Evolutionary conservation across 2,797 vertebrate species (phyloP).

Genomic region (Muscicapa comitata): DNA sequence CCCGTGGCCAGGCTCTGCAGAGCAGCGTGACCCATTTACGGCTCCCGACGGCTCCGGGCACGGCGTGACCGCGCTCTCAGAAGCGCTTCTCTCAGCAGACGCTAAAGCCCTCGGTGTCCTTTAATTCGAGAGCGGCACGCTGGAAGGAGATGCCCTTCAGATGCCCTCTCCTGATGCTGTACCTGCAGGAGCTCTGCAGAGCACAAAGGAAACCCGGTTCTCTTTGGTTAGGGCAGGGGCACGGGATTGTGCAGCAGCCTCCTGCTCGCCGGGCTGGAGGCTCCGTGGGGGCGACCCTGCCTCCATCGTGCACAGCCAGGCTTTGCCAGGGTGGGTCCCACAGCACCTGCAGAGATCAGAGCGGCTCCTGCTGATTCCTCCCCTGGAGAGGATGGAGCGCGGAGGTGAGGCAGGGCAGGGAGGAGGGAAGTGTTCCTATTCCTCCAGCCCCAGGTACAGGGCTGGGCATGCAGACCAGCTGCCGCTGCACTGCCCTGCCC

Average conservation of each 20-base stretch:
- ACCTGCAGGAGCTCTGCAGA: background rate
- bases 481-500: background rate
- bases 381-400: rapidly evolving
- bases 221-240: background rate
- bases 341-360: background rate
- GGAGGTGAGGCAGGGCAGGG: background rate
- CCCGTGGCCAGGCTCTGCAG: rapidly evolving
- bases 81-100: background rate
- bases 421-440: background rate
- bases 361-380: background rate
- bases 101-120: background rate
- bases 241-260: background rate
- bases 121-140: background rate
- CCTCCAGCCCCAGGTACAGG: background rate
- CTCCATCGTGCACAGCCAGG: rapidly evolving
- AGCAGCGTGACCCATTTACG: background rate
- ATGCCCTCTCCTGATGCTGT: background rate
- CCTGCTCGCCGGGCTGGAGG: rapidly evolving
- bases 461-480: background rate
- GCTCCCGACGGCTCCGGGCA: background rate
- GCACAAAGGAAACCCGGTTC: rapidly evolving
- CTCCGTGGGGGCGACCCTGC: rapidly evolving
- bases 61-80: background rate
- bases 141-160: background rate
- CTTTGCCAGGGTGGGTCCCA: background rate